Percentiles rank a stretch among this genome's conserved stretches.
These are phyloP conservation scores for Pristionchus japonicus DNA, from an alignment of 2,888 invertebrate genomes.

Conservation along the genomic window DNA sequence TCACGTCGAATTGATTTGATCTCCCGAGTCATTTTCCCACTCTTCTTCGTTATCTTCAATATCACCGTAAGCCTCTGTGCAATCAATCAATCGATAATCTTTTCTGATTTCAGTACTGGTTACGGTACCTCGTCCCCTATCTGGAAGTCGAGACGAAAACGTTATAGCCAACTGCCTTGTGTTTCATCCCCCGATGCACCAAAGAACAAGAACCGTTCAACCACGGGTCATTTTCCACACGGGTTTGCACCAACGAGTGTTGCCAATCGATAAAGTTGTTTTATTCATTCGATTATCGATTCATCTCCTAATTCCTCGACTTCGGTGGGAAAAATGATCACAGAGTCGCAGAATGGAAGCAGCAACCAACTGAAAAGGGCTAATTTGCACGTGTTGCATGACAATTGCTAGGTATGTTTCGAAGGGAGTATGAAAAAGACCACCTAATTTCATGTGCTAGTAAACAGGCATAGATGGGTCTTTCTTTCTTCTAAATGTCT, in stretches of 20 bases:
- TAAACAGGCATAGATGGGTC: not conserved
- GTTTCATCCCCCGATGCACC: not conserved
- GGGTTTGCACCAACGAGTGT: not conserved
- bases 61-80: constrained; percentile 57
- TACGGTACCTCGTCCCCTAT: constrained; percentile 52
- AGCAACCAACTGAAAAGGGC: not conserved
- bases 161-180: not conserved
- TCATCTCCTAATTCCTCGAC: not conserved
- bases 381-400: too few species aligned
- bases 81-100: constrained; percentile 4
- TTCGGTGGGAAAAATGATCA: not conserved
- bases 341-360: constrained; percentile 16
- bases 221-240: not conserved
- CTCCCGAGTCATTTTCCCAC: constrained; percentile 66
- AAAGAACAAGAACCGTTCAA: not conserved
- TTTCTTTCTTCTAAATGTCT: not conserved
- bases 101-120: constrained; percentile 54
- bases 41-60: constrained; percentile 68
- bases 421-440: not conserved
- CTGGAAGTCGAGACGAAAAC: constrained; percentile 49
- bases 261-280: not conserved
- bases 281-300: not conserved
- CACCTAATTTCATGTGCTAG: not conserved
- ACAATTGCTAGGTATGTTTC: too few species aligned
- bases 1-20: constrained; percentile 65